Evolutionary conservation across 2,888 invertebrate species (phyloP).

Genomic region (Hyalella azteca): DNA sequence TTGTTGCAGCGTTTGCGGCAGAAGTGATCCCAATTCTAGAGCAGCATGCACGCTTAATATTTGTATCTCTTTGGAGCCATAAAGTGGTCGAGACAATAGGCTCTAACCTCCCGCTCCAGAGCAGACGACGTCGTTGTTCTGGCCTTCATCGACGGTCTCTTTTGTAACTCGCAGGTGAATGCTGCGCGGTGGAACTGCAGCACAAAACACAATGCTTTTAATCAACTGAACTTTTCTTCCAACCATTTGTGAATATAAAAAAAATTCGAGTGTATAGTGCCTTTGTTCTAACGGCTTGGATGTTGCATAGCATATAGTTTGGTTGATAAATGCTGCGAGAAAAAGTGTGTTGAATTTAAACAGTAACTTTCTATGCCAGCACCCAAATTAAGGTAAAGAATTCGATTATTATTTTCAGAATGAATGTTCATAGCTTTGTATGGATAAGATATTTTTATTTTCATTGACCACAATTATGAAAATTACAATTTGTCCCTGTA

Average conservation of each 20-base stretch:
- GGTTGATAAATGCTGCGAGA: neutral
- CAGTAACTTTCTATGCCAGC: no score
- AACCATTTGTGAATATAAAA: neutral
- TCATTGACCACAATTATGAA: no score
- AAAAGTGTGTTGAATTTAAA: neutral
- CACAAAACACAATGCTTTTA: neutral
- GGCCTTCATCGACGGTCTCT: conserved; percentile 18
- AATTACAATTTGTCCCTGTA: no score
- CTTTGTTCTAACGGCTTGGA: no score
- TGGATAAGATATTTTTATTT: no score
- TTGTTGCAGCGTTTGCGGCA: neutral
- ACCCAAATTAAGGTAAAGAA: no score
- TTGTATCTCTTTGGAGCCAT: neutral
- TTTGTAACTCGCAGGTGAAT: conserved; percentile 21
- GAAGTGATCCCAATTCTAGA: neutral
- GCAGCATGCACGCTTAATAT: neutral
- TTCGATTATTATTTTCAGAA: no score
- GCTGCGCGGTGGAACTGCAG: conserved; percentile 3
- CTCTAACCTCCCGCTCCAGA: conserved; percentile 6
- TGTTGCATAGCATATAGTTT: no score
- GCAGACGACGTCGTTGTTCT: conserved; percentile 35
- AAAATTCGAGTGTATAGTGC: no score
- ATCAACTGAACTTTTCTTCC: neutral
- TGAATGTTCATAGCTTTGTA: no score
- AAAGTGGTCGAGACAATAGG: neutral